Evolutionary conservation across 1,140 invertebrate species (phyloP).

Genomic region (Lysiphlebus fabarum): DNA sequence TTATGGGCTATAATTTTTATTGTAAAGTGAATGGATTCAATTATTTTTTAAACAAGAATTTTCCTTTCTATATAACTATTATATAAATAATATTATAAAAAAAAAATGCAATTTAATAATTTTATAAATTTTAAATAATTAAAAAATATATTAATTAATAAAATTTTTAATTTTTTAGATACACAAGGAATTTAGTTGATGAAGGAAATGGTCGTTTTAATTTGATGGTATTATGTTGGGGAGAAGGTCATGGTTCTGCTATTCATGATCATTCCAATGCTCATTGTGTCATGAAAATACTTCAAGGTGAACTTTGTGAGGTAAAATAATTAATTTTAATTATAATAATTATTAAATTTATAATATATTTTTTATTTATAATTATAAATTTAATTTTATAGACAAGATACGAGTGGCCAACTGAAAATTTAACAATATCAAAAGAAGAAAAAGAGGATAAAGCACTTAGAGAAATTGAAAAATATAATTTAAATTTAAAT

Average conservation of each 20-base stretch:
- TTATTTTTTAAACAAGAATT: too few relatives aligned
- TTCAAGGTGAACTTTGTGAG: slow-evolving; percentile 70
- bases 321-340: slow-evolving; percentile 37
- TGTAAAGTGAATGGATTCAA: too few relatives aligned
- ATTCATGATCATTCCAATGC: slow-evolving; percentile 96
- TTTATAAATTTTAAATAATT: neutral
- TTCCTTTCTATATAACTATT: too few relatives aligned
- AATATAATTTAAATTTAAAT: slow-evolving; percentile 66
- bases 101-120: neutral
- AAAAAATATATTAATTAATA: slow-evolving; percentile 3
- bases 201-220: slow-evolving; percentile 97
- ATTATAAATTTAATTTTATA: slow-evolving; percentile 53
- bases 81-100: too few relatives aligned
- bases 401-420: slow-evolving; percentile 74
- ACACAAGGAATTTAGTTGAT: slow-evolving; percentile 92
- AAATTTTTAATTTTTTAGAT: slow-evolving; percentile 58
- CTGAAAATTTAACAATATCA: slow-evolving; percentile 30
- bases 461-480: slow-evolving; percentile 62
- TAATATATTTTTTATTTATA: slow-evolving; percentile 6
- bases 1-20: too few relatives aligned
- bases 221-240: slow-evolving; percentile 96
- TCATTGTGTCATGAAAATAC: slow-evolving; percentile 96
- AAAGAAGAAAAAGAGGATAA: slow-evolving; percentile 39
- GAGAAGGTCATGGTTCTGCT: slow-evolving; percentile 87
- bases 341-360: neutral